These are phyloP conservation scores for Caenorhabditis imperialis DNA, from an alignment of 2,888 invertebrate species.

Conservation along the genomic window DNA sequence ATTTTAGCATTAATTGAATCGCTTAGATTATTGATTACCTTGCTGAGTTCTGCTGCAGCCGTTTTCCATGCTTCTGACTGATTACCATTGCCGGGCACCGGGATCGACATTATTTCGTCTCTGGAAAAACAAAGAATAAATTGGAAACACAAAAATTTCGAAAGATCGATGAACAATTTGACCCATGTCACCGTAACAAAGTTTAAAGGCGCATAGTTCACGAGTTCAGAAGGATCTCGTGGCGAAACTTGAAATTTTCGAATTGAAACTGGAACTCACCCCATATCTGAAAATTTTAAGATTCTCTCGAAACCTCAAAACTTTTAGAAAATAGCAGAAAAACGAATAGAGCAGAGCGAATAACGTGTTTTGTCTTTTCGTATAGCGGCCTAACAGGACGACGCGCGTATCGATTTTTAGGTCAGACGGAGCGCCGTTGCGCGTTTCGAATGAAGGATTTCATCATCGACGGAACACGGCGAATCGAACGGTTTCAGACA, in stretches of 20 bases:
- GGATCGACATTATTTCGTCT: constrained; percentile 47
- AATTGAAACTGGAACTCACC: constrained; percentile 42
- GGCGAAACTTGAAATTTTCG: too few species aligned
- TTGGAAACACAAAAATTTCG: too few species aligned
- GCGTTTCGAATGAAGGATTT: not conserved
- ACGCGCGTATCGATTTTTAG: constrained; percentile 7
- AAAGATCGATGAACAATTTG: too few species aligned
- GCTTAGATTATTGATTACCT: constrained; percentile 34
- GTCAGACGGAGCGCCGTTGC: constrained; percentile 14
- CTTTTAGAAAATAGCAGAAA: not conserved
- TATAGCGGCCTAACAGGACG: constrained; percentile 5
- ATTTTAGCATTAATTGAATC: too few species aligned
- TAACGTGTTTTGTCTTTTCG: not conserved
- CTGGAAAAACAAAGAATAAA: constrained; percentile 24
- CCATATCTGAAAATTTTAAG: constrained; percentile 49
- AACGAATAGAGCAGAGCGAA: not conserved
- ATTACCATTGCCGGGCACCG: constrained; percentile 22
- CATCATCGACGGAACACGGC: too few species aligned
- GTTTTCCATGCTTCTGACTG: constrained; percentile 57
- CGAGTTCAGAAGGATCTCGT: too few species aligned
- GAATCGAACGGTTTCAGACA: too few species aligned
- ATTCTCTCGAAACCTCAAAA: not conserved
- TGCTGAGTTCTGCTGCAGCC: constrained; percentile 50
- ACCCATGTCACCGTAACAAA: too few species aligned
- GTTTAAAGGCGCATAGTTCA: too few species aligned